Evolutionary conservation across 2,797 vertebrate species (phyloP).

Genomic region (Benthosema pterotum): DNA sequence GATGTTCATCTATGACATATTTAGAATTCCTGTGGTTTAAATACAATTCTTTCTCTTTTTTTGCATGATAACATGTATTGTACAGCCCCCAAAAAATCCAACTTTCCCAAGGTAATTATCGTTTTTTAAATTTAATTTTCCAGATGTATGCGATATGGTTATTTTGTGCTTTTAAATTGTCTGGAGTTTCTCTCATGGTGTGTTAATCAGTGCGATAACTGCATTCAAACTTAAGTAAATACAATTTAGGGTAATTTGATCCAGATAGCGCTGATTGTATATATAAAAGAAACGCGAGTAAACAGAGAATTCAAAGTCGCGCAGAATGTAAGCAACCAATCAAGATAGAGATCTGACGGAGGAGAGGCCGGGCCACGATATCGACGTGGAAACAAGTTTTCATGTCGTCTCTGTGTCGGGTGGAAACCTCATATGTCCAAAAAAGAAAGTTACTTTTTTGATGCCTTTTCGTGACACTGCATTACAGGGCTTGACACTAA

Average conservation of each 20-base stretch:
- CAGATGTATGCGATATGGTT: constrained; percentile 24
- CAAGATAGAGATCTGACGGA: constrained; percentile 20
- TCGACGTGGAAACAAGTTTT: too few relatives aligned
- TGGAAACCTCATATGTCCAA: too few relatives aligned
- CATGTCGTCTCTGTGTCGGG: too few relatives aligned
- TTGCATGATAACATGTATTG: constrained; percentile 5
- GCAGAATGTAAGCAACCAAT: constrained; percentile 7
- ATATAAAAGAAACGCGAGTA: constrained; percentile 25
- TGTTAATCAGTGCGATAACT: constrained; percentile 25
- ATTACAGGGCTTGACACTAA: too few relatives aligned
- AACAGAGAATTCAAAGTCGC: constrained; percentile 5
- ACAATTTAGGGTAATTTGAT: constrained; percentile 32
- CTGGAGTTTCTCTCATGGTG: constrained; percentile 9
- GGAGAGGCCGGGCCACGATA: too few relatives aligned
- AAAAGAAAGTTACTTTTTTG: too few relatives aligned
- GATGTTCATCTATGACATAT: too few relatives aligned
- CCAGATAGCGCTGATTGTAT: constrained; percentile 18
- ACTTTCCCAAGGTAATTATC: not conserved
- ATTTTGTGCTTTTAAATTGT: constrained; percentile 23
- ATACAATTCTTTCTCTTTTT: constrained; percentile 23
- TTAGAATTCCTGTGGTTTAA: not conserved
- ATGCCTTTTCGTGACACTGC: too few relatives aligned
- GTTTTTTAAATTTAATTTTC: constrained; percentile 4
- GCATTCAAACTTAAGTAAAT: constrained; percentile 20
- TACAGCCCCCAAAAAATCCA: constrained; percentile 7